These are phyloP conservation scores for Acromyrmex charruanus DNA, from an alignment of 1,140 invertebrate species.

Conservation along the genomic window DNA sequence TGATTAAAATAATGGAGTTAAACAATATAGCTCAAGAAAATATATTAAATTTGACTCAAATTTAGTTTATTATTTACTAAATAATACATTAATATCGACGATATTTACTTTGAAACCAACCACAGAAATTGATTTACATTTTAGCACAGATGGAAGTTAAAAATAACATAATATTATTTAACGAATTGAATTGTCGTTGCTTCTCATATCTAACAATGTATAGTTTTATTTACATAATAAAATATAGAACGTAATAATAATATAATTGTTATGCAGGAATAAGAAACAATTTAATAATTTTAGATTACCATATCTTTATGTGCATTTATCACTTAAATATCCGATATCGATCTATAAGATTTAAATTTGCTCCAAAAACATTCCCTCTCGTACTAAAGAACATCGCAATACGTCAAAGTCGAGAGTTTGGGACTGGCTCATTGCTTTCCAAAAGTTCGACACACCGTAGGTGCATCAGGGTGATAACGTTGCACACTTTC, in stretches of 20 bases:
- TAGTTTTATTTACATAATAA: neutral
- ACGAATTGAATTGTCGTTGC: too few relatives aligned
- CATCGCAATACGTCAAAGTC: slow-evolving; percentile 57
- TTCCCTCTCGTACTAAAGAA: slow-evolving; percentile 34
- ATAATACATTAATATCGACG: too few relatives aligned
- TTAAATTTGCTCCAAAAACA: slow-evolving; percentile 34
- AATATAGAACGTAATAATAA: neutral
- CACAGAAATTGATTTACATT: too few relatives aligned
- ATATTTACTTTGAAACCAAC: too few relatives aligned
- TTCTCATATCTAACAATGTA: too few relatives aligned
- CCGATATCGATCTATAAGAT: slow-evolving; percentile 47
- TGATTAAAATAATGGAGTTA: too few relatives aligned
- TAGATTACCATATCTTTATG: neutral
- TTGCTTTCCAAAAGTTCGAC: slow-evolving; percentile 59
- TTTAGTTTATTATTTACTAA: too few relatives aligned
- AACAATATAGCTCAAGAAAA: too few relatives aligned
- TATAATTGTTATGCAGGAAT: neutral
- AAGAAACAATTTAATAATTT: slow-evolving; percentile 10
- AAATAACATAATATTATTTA: too few relatives aligned
- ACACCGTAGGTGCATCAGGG: slow-evolving; percentile 53
- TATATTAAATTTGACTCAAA: too few relatives aligned
- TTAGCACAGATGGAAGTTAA: too few relatives aligned
- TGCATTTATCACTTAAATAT: neutral
- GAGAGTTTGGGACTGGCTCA: slow-evolving; percentile 47
- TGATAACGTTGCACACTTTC: slow-evolving; percentile 55